phyloP scores from a whole-genome alignment of 1,140 invertebrate species.

The Eciton burchellii region DNA sequence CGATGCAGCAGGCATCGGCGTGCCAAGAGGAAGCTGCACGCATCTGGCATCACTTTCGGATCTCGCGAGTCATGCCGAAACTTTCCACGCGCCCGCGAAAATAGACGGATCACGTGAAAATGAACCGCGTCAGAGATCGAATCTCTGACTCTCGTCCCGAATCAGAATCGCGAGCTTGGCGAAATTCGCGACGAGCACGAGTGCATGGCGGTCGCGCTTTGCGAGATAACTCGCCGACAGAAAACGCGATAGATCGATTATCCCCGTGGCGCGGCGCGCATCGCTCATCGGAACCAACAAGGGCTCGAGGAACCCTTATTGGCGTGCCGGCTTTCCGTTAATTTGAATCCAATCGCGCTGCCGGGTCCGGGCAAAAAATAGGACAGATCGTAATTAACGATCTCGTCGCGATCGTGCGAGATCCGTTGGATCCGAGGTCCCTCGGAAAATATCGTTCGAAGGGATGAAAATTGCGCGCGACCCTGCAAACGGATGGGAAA shows the following conservation, averaged over 20 bases:
- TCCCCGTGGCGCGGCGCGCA: not conserved
- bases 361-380: not conserved
- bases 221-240: not conserved
- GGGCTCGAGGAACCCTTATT: not conserved
- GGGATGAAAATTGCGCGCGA: not conserved
- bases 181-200: conserved; percentile 1
- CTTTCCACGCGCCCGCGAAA: conserved; percentile 32
- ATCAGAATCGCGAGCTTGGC: not conserved
- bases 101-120: conserved; percentile 11
- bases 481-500: conserved; percentile 7
- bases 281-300: conserved; percentile 12
- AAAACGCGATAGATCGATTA: conserved; percentile 17
- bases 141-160: conserved; percentile 7
- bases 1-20: not conserved
- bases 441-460: conserved; percentile 29
- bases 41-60: conserved; percentile 28
- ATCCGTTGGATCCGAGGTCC: too few species aligned
- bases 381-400: conserved; percentile 42
- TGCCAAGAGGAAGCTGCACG: conserved; percentile 4
- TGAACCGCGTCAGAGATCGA: not conserved
- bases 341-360: conserved; percentile 19
- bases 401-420: conserved; percentile 25
- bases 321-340: conserved; percentile 21
- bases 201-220: not conserved
- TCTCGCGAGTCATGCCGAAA: conserved; percentile 11